These are phyloP conservation scores for Tipula helvola DNA, from an alignment of 2,888 invertebrate species.

Conservation along the genomic window DNA sequence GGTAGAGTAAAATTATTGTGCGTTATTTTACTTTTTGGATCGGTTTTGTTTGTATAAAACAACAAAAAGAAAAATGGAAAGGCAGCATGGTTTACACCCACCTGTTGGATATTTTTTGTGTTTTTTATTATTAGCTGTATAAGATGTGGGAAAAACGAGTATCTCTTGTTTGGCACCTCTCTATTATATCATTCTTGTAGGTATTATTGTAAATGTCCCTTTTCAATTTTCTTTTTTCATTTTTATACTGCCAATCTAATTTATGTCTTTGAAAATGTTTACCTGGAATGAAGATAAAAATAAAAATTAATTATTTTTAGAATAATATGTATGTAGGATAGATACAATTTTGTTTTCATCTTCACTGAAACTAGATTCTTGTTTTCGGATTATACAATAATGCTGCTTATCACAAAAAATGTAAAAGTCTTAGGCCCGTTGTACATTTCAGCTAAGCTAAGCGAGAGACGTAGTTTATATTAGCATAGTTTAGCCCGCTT, in stretches of 20 bases:
- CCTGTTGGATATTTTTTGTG: not conserved
- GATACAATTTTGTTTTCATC: too few relatives aligned
- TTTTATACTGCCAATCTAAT: not conserved
- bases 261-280: not conserved
- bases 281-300: not conserved
- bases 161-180: not conserved
- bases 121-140: not conserved
- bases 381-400: too few relatives aligned
- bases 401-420: too few relatives aligned
- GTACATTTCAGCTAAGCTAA: too few relatives aligned
- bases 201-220: not conserved
- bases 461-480: too few relatives aligned
- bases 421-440: too few relatives aligned
- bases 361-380: too few relatives aligned
- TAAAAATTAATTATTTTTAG: not conserved
- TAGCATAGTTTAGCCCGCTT: too few relatives aligned
- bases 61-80: not conserved
- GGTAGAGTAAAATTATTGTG: not conserved
- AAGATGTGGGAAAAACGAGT: not conserved
- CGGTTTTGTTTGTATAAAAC: not conserved
- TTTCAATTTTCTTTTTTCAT: not conserved
- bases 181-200: not conserved
- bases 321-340: too few relatives aligned
- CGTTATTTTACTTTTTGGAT: not conserved
- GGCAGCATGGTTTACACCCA: not conserved